Base-by-base conservation (phyloP, 2,113 vertebrate genomes). In the Aphyosemion australe region DNA sequence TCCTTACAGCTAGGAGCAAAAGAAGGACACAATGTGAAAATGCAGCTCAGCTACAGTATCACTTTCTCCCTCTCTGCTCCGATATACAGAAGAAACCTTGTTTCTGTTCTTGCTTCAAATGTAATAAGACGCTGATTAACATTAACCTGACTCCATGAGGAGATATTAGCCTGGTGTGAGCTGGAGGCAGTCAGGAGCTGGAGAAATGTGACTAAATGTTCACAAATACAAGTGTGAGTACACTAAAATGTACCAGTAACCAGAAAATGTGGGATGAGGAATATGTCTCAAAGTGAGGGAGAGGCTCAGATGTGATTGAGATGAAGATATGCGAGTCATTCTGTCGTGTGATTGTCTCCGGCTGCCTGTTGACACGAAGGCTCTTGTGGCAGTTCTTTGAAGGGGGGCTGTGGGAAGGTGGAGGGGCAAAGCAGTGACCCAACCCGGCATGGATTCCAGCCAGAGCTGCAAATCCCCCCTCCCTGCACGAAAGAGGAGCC, bases 291-390 rank as follows among this genome's bases (percentile, higher is more conserved):
- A 37, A 13, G 20, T 0, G 50, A 8, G 26, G 15, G 21, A 34
- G 32, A 42, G 48, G 10, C 59, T 70, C 19, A 61, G 72, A 13
- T 42, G 71, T 48, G 65, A 65, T 45, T 39, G 67, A 74, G 65
- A 60, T 69, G 57, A 53, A 66, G 61, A 66, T 16, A 49, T 69
- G 48, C 4, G 66, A 61, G 55, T 15, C 32, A 14, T 10, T 55
- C 43, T 48, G 49, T 34, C 50, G 61, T 0, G 61, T 0, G 39
- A 3, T 37, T 13, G 34, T 56, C 41, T 63, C 42, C n/a, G 56
- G 31, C 74, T 43, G 65, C 51, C 59, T 80, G 78, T 82, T 87
- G 78, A 83, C 76, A 64, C 63, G 64, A 59, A 84, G 19, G 80
- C 61, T 77, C 56, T 65, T 18, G 54, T 62, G 74, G 78, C 64